Conservation (phyloP, 1,140 invertebrate genomes). For the Mylabris phalerata region DNA sequence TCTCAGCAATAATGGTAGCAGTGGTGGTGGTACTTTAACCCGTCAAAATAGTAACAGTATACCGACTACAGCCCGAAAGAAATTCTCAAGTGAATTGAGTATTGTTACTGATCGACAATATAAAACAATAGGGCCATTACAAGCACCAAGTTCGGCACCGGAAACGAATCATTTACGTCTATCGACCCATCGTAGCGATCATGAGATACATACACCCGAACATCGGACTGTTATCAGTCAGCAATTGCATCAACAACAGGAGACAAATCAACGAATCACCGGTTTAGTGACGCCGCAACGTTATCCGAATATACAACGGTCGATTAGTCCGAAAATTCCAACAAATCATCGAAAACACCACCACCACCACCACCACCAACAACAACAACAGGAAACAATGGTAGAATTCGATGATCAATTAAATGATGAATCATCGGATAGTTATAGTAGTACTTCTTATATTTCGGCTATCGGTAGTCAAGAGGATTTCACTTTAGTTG, state of each 20-base stretch:
- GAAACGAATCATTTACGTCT: conserved; percentile 35
- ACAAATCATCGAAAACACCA: neutral
- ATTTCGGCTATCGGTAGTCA: conserved; percentile 90
- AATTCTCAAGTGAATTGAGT: conserved; percentile 46
- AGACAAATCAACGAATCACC: conserved; percentile 16
- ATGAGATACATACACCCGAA: conserved; percentile 53
- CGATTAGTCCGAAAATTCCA: conserved; percentile 28
- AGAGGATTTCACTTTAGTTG: conserved; percentile 86
- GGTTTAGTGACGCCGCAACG: conserved; percentile 38
- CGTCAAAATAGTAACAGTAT: conserved; percentile 42
- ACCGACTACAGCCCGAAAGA: conserved; percentile 35
- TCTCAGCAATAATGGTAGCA: conserved; percentile 25
- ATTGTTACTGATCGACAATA: conserved; percentile 37
- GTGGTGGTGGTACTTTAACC: conserved; percentile 43
- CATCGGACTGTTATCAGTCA: conserved; percentile 36
- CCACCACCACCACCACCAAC: neutral
- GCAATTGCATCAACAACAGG: conserved; percentile 7
- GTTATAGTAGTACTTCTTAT: conserved; percentile 78
- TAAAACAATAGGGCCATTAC: conserved; percentile 12
- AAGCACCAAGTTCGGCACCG: conserved; percentile 29
- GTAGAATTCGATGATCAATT: conserved; percentile 3
- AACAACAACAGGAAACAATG: neutral
- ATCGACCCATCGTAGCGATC: conserved; percentile 51
- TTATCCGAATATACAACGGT: conserved; percentile 22
- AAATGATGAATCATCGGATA: conserved; percentile 55